Base-by-base conservation (phyloP, 2,888 invertebrate species). In the Drosophila longiperda region DNA sequence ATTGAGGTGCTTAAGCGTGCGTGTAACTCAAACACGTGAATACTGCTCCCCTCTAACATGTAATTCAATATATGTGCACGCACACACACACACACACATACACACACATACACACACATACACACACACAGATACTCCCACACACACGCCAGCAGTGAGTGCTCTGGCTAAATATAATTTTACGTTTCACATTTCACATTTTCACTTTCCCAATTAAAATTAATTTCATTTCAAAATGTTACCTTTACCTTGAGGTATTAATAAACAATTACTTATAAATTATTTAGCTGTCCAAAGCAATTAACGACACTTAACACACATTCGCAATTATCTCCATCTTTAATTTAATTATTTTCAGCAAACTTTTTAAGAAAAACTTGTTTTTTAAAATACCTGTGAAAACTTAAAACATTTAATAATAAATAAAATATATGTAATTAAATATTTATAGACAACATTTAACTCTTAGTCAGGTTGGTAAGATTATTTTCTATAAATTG, bases 191-290 rank as follows among this genome's bases (percentile, higher is more conserved):
- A 66, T 79, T 79, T 75, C 70, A 48, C 58, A 66, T 65, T 73
- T 61, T n/a, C 42, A 73, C 73, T 64, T 42, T 45, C 11, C 26
- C 73, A 84, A 77, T 82, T 49, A 72, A 84, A 84, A 80, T 83
- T 73, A 74, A 73, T 64, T 79, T 71, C 6, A 50, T 64, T 61
- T 38, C 34, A 33, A 62, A 79, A 77, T 69, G 53, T 53, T 60
- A 45, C 60, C 29, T 48, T 48, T 29, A 2, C 2, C 34, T 78
- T 40, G 52, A 70, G 7, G 58, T 57, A 68, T 66, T 64, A 64
- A 61, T 66, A 58, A 50, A 34, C 40, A 61, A 54, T 52, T 72
- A 66, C 49, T 34, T 36, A 58, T 55, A 62, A 70, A 73, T 66
- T 70, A 40, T 26, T 65, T 36, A 42, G 38, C 45, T 42, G 32